These are phyloP conservation scores for Gymnocephalus cernua DNA, from an alignment of 2,113 vertebrate species.

Conservation along the genomic window DNA sequence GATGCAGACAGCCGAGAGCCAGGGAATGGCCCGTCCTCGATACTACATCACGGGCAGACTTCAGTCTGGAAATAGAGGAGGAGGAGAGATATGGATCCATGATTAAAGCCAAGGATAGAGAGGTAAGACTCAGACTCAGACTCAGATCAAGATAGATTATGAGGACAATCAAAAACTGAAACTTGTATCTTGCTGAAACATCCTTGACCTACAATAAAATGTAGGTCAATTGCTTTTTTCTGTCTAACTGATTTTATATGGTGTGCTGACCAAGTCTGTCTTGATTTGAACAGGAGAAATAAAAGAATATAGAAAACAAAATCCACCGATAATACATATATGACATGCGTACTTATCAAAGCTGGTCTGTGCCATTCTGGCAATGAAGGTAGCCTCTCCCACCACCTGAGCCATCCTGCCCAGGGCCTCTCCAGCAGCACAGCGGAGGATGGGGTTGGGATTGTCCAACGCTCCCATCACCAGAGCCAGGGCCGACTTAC, in stretches of 20 bases:
- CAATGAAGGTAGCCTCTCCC: constrained; percentile 97
- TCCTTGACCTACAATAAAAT: not conserved
- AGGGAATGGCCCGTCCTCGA: constrained; percentile 97
- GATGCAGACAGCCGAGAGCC: constrained; percentile 97
- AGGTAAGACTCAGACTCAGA: not conserved
- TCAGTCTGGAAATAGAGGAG: constrained; percentile 85
- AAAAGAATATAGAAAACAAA: not conserved
- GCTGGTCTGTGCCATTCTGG: constrained; percentile 98
- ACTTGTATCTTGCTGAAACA: not conserved
- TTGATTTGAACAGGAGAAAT: not conserved
- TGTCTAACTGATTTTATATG: not conserved
- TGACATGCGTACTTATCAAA: constrained; percentile 93
- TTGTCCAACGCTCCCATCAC: constrained; percentile 99
- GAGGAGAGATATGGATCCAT: constrained; percentile 7
- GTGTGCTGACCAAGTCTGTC: not conserved
- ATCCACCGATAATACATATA: not conserved
- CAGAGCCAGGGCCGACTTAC: constrained; percentile 95
- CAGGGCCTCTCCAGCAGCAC: constrained; percentile 96
- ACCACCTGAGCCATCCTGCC: constrained; percentile 99
- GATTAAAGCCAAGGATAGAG: constrained; percentile 11
- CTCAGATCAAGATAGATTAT: constrained; percentile 13
- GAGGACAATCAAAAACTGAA: constrained; percentile 5
- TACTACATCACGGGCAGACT: constrained; percentile 97
- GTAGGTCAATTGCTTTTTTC: not conserved
- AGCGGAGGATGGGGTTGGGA: constrained; percentile 96